Conservation (phyloP, 2,113 vertebrate species). For the Choloepus hoffmanni region DNA sequence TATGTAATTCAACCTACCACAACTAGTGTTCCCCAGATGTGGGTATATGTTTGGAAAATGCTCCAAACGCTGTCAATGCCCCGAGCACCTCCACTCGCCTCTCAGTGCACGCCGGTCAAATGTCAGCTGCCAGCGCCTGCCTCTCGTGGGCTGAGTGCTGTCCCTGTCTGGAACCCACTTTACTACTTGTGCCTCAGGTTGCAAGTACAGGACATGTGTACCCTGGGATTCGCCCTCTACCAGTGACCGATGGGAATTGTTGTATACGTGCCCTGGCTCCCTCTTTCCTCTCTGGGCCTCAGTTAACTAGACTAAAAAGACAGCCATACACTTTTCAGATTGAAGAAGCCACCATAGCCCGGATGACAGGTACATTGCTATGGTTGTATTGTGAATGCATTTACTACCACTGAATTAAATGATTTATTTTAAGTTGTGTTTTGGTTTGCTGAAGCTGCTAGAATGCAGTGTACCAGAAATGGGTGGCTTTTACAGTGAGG, state of each 20-base stretch:
- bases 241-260: not conserved
- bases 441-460: no score
- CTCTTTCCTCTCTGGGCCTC: not conserved
- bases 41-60: not conserved
- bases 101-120: not conserved
- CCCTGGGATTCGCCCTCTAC: not conserved
- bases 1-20: no score
- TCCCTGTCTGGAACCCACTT: not conserved
- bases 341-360: not conserved
- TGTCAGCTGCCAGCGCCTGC: not conserved
- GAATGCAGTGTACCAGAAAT: no score
- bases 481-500: no score
- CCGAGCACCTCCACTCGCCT: not conserved
- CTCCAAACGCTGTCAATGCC: accelerated
- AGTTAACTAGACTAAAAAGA: not conserved
- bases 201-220: not conserved
- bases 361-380: accelerated
- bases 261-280: not conserved
- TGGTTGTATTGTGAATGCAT: no score
- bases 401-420: no score
- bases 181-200: no score
- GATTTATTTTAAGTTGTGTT: no score
- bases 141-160: not conserved
- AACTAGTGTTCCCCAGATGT: not conserved
- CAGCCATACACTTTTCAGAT: not conserved